Evolutionary conservation across 2,888 invertebrate species (phyloP).

Genomic region (Apamea anceps): DNA sequence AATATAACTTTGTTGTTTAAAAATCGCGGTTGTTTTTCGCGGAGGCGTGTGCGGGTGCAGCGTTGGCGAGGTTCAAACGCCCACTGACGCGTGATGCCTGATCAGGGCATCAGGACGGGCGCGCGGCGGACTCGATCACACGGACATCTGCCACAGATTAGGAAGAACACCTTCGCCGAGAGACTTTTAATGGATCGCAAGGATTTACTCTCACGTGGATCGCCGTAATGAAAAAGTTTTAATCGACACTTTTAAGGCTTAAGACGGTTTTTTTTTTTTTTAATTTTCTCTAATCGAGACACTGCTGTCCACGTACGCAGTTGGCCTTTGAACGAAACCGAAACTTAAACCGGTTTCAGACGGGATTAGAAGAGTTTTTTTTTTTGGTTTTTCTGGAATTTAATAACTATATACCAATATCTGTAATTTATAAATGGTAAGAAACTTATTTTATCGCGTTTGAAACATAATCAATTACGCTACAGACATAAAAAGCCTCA

Average conservation of each 20-base stretch:
- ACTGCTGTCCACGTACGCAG: background rate
- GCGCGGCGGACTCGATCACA: slow-evolving; percentile 71
- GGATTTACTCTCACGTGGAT: slow-evolving; percentile 63
- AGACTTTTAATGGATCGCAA: slow-evolving; percentile 73
- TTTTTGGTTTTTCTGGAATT: background rate
- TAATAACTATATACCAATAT: background rate
- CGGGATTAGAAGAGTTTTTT: background rate
- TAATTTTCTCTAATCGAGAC: background rate
- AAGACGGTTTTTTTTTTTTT: background rate
- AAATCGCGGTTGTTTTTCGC: slow-evolving; percentile 47
- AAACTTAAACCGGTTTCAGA: background rate
- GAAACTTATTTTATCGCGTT: background rate
- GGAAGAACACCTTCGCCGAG: slow-evolving; percentile 74
- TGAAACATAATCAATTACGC: background rate
- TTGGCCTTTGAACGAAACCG: background rate
- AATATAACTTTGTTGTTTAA: slow-evolving; percentile 49
- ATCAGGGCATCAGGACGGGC: slow-evolving; percentile 60
- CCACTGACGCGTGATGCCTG: slow-evolving; percentile 65
- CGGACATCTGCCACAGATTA: slow-evolving; percentile 77
- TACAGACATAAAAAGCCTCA: slow-evolving; percentile 4
- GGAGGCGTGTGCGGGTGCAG: slow-evolving; percentile 41
- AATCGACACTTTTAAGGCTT: slow-evolving; percentile 52
- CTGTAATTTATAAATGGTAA: background rate
- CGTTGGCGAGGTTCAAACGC: slow-evolving; percentile 56
- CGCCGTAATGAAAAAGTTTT: slow-evolving; percentile 58